These are phyloP conservation scores for Lagria hirta DNA, from an alignment of 2,888 invertebrate genomes.

Conservation along the genomic window DNA sequence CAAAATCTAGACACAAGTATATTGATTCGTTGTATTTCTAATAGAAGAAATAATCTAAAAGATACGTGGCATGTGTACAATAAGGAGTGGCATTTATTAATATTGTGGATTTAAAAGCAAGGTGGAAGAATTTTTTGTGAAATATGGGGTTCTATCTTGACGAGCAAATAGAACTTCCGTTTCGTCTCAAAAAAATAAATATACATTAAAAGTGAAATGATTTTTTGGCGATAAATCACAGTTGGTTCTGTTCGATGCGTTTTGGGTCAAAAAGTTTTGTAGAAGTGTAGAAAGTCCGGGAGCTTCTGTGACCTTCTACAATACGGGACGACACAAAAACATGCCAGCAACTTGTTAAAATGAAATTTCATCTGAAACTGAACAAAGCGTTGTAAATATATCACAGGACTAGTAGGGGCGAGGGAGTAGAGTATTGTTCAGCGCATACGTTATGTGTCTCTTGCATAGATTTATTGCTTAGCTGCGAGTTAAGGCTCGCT, in stretches of 20 bases:
- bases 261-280: slow-evolving; percentile 16
- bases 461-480: slow-evolving; percentile 28
- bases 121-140: slow-evolving; percentile 11
- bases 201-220: slow-evolving; percentile 24
- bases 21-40: too few relatives aligned
- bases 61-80: too few relatives aligned
- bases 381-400: slow-evolving; percentile 34
- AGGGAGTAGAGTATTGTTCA: slow-evolving; percentile 25
- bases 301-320: slow-evolving; percentile 24
- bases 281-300: slow-evolving; percentile 17
- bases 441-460: slow-evolving; percentile 28
- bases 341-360: slow-evolving; percentile 37
- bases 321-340: slow-evolving; percentile 34
- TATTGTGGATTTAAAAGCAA: slow-evolving; percentile 8
- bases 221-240: slow-evolving; percentile 18
- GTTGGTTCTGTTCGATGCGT: slow-evolving; percentile 11
- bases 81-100: slow-evolving; percentile 12
- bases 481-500: slow-evolving; percentile 27
- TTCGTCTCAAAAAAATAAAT: slow-evolving; percentile 19
- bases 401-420: slow-evolving; percentile 30
- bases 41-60: too few relatives aligned
- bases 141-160: slow-evolving; percentile 4
- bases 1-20: too few relatives aligned
- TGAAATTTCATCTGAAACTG: slow-evolving; percentile 36
- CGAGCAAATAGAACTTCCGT: slow-evolving; percentile 15